phyloP scores from a whole-genome alignment of 2,888 invertebrate genomes.

The Drosophila paracracens region DNA sequence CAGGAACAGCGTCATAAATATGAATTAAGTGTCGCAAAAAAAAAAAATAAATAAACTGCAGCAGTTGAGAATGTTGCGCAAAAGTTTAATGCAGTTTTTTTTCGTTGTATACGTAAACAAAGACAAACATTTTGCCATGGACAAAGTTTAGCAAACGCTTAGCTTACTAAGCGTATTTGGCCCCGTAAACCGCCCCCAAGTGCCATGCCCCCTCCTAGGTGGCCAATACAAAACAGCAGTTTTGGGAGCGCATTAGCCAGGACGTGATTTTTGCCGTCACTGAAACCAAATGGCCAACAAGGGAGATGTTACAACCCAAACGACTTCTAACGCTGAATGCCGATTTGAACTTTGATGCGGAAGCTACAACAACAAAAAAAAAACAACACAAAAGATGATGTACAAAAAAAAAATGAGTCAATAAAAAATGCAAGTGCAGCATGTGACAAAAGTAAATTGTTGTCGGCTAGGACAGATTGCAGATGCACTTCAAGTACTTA shows the following conservation, averaged over 20 bases:
- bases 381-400: background rate
- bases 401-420: background rate
- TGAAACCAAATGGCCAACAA: conserved; percentile 29
- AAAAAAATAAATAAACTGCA: conserved; percentile 14
- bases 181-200: conserved; percentile 41
- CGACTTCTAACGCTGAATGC: conserved; percentile 2
- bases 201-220: conserved; percentile 42
- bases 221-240: conserved; percentile 68
- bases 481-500: no score
- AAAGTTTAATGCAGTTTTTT: conserved; percentile 74
- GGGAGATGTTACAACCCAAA: conserved; percentile 28
- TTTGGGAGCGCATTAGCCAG: conserved; percentile 65
- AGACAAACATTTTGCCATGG: conserved; percentile 53
- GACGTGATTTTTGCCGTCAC: conserved; percentile 64
- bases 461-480: background rate
- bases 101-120: conserved; percentile 44
- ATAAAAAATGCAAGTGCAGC: background rate
- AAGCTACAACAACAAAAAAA: background rate
- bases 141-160: conserved; percentile 64
- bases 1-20: conserved; percentile 63
- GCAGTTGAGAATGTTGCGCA: conserved; percentile 52
- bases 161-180: conserved; percentile 36
- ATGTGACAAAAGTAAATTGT: background rate
- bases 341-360: background rate
- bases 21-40: conserved; percentile 67